phyloP scores from a whole-genome alignment of 1,140 invertebrate species.

The Conus betulinus region DNA sequence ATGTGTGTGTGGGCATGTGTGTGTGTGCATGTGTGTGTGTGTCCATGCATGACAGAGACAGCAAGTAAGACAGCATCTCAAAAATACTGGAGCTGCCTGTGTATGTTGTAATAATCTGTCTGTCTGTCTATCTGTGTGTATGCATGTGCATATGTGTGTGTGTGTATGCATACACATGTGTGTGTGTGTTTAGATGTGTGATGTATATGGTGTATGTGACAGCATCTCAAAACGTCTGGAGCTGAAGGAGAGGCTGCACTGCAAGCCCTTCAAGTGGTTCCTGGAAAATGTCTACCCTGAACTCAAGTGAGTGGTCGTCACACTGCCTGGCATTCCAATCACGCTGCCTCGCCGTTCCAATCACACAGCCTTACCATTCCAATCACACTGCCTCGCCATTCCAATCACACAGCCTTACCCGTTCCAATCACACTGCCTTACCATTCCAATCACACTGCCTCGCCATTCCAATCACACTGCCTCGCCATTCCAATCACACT shows the following conservation, averaged over 20 bases:
- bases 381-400: no score
- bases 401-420: no score
- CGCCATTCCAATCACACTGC: no score
- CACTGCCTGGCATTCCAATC: no score
- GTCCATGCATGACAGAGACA: neutral
- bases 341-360: no score
- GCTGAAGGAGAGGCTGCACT: slow-evolving; percentile 83
- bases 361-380: no score
- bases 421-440: no score
- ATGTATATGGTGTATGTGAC: slow-evolving; percentile 39
- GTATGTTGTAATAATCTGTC: no score
- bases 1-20: neutral
- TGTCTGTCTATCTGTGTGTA: neutral
- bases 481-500: no score
- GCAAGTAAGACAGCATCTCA: no score
- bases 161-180: neutral
- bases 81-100: no score
- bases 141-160: neutral
- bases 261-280: slow-evolving; percentile 98
- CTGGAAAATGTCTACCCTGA: slow-evolving; percentile 93
- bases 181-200: slow-evolving; percentile 3
- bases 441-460: no score
- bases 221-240: slow-evolving; percentile 74
- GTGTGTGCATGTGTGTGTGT: neutral
- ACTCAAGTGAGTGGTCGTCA: slow-evolving; percentile 69